Evolutionary conservation across 2,797 vertebrate genomes (phyloP), one percentile per base, ranked within the genome.

Genomic region (Chelon auratus): DNA sequence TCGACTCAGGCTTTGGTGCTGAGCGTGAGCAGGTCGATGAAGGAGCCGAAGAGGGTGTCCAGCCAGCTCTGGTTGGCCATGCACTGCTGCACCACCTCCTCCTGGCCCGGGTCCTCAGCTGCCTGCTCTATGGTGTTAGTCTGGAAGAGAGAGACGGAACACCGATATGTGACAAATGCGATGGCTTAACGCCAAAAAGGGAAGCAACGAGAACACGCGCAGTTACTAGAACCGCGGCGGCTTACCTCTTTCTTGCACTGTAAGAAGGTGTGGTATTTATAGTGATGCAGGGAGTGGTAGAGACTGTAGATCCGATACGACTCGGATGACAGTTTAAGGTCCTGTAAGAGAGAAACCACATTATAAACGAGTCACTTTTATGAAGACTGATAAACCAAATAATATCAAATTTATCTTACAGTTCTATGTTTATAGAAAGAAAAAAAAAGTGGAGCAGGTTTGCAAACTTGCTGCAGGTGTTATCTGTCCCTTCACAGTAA

Each of bases 11-110:
- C 91, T 91, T 94, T 91, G 85, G 93, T 94, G 93, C 95, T 93
- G 92, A 97, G 96, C 48, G 95, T 95, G 90, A 98, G 95, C 83
- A 98, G 95, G 87, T 97, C 96, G 17, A 96, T 96, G 94, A 97
- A 98, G 87, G 96, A 96, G 93, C 95, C 89, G 75, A 97, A 97
- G 73, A 98, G 96, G 57, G 95, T 96, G 86, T 97, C 97, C 75
- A 98, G 93, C 97, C 97, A 97, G 36, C 94, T 95, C 91, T 97
- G 96, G 93, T 97, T 97, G 88, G 97, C 95, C 97, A 98, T 97
- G 88, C 97, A 97, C 92, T 97, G 97, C 93, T 97, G 97, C 69
- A 97, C 97, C 61, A 98, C 97, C 87, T 97, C 97, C 91, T 97
- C 97, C 88, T 98, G 97, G 9, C 97, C 97, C 8, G 97, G 94